phyloP scores from a whole-genome alignment of 1,140 invertebrate genomes.

The Ostrea edulis region DNA sequence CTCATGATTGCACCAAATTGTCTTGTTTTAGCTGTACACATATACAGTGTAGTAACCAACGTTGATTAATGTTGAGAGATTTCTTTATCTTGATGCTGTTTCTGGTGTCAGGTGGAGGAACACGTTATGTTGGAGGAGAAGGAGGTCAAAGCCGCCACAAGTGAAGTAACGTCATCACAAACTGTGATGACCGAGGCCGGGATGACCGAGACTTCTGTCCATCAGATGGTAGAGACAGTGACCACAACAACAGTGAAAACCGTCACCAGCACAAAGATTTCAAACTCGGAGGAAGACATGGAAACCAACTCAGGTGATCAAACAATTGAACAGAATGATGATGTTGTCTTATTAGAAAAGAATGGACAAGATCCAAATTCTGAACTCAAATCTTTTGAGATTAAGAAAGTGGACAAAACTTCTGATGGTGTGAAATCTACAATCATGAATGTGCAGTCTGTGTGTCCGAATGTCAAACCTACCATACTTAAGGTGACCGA shows the following conservation, averaged over 20 bases:
- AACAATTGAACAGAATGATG: slow-evolving; percentile 13
- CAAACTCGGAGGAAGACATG: slow-evolving; percentile 16
- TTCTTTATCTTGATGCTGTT: neutral
- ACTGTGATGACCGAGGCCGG: neutral
- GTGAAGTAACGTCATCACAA: slow-evolving; percentile 42
- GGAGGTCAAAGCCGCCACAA: slow-evolving; percentile 57
- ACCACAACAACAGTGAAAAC: slow-evolving; percentile 66
- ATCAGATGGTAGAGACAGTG: slow-evolving; percentile 51
- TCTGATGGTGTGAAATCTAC: slow-evolving; percentile 52
- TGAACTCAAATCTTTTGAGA: slow-evolving; percentile 38
- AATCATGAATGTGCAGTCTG: slow-evolving; percentile 66
- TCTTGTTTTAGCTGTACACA: no score
- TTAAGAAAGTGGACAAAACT: slow-evolving; percentile 39
- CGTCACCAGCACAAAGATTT: slow-evolving; percentile 50
- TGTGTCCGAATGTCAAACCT: slow-evolving; percentile 64
- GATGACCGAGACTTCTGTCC: neutral
- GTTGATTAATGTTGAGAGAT: neutral
- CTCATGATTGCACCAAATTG: no score
- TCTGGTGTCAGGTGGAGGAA: slow-evolving; percentile 27
- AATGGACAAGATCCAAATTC: slow-evolving; percentile 29
- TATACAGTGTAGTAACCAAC: no score
- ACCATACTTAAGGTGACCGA: slow-evolving; percentile 62
- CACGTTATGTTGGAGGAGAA: slow-evolving; percentile 37
- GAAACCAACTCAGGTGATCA: slow-evolving; percentile 32
- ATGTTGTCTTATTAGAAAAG: slow-evolving; percentile 22